Percentiles rank a stretch among this genome's conserved stretches.
These are phyloP conservation scores for Eupithecia abbreviata DNA, from an alignment of 2,888 invertebrate species.

Conservation along the genomic window DNA sequence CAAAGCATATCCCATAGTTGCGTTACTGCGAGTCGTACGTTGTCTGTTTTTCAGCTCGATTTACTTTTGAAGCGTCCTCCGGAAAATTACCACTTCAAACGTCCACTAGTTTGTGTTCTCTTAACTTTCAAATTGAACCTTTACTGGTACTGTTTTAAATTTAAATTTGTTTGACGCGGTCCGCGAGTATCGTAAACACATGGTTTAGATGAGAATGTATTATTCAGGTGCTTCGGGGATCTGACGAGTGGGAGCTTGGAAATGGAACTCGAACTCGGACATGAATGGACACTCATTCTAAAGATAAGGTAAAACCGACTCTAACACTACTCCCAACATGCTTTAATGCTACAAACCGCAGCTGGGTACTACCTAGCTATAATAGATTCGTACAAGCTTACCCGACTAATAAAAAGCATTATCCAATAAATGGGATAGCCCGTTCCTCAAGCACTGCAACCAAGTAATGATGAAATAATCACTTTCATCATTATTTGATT, in stretches of 20 bases:
- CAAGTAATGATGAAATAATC: too few species aligned
- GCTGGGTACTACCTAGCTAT: too few species aligned
- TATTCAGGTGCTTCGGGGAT: neutral
- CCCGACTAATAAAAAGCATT: too few species aligned
- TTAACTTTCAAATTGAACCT: constrained; percentile 15
- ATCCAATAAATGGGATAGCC: too few species aligned
- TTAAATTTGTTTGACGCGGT: constrained; percentile 8
- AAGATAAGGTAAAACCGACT: neutral
- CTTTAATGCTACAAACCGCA: neutral
- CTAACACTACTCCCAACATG: neutral
- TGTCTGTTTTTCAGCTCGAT: constrained; percentile 31
- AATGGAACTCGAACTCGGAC: neutral
- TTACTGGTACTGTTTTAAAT: neutral
- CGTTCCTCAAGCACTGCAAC: too few species aligned
- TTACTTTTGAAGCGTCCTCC: constrained; percentile 27
- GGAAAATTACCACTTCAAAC: constrained; percentile 35
- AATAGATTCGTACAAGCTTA: too few species aligned
- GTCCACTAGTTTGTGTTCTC: constrained; percentile 18
- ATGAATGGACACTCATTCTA: neutral
- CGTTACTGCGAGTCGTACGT: neutral
- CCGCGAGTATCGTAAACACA: neutral
- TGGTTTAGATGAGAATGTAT: neutral
- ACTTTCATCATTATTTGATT: too few species aligned
- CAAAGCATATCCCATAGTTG: too few species aligned
- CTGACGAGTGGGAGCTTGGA: neutral